A percentile compares a stretch with the other conserved stretches of the same genome.
These are phyloP conservation scores for Himalopsyche tibetana DNA, from an alignment of 2,888 invertebrate species.

Conservation along the genomic window DNA sequence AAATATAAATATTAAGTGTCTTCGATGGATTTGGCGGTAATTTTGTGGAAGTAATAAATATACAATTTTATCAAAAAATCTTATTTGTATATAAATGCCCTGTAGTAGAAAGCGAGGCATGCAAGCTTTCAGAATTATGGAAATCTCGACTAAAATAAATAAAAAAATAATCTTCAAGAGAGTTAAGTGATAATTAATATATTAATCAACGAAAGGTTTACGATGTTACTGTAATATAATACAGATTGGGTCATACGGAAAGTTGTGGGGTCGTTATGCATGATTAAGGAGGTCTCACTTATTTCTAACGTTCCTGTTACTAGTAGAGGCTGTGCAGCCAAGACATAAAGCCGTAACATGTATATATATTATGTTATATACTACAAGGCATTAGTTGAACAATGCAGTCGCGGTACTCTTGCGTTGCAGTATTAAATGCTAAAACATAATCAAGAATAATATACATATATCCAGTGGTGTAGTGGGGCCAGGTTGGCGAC, in stretches of 20 bases:
- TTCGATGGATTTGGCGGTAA: too few relatives aligned
- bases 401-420: background rate
- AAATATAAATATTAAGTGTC: too few relatives aligned
- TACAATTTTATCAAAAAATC: too few relatives aligned
- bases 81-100: too few relatives aligned
- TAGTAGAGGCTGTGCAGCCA: background rate
- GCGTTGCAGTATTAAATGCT: background rate
- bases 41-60: too few relatives aligned
- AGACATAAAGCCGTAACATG: background rate
- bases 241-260: background rate
- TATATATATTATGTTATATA: background rate
- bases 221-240: background rate
- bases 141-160: too few relatives aligned
- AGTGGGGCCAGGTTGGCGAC: too few relatives aligned
- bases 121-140: too few relatives aligned
- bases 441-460: background rate
- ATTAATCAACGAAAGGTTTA: background rate
- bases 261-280: slow-evolving; percentile 45
- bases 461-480: too few relatives aligned
- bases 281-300: slow-evolving; percentile 45
- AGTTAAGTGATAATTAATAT: too few relatives aligned
- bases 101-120: too few relatives aligned
- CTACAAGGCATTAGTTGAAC: background rate
- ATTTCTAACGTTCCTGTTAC: slow-evolving; percentile 27
- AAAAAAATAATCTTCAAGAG: too few relatives aligned